These are phyloP conservation scores for Acromyrmex charruanus DNA, from an alignment of 1,140 invertebrate genomes.

Conservation along the genomic window DNA sequence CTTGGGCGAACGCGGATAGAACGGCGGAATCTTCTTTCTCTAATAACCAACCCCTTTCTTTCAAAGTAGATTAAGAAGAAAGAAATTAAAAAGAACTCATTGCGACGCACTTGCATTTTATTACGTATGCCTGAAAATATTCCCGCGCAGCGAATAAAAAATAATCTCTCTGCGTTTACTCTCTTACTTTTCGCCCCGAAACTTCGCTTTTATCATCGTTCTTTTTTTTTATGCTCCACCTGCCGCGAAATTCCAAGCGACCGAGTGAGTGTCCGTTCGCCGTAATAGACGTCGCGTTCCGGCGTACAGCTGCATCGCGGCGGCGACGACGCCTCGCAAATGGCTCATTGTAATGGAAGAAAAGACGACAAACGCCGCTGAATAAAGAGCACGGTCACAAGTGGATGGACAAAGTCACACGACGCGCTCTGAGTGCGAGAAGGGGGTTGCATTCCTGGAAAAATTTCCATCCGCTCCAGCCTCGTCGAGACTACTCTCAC, in stretches of 20 bases:
- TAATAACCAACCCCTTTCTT: too few species aligned
- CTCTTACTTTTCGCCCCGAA: neutral
- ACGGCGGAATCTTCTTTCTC: neutral
- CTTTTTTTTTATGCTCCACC: constrained; percentile 37
- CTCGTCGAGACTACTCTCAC: neutral
- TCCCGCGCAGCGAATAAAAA: constrained; percentile 52
- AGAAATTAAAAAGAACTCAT: constrained; percentile 2
- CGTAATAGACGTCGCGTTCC: constrained; percentile 58
- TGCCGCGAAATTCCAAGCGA: constrained; percentile 57
- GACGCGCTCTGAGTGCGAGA: constrained; percentile 26
- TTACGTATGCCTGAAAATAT: constrained; percentile 55
- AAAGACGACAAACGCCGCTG: constrained; percentile 48
- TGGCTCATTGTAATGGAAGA: constrained; percentile 62
- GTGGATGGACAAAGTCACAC: constrained; percentile 51
- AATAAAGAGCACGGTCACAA: constrained; percentile 60
- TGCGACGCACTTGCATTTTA: constrained; percentile 39
- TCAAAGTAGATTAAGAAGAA: neutral
- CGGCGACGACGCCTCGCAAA: constrained; percentile 50
- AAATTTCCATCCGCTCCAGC: constrained; percentile 49
- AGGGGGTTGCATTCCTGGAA: constrained; percentile 43
- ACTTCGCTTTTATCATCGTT: constrained; percentile 21
- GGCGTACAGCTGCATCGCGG: constrained; percentile 34
- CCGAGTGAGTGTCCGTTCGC: constrained; percentile 39
- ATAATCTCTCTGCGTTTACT: constrained; percentile 28
- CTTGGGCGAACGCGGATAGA: neutral